Conservation (phyloP, 2,797 vertebrate genomes). For the Hydrolagus colliei region DNA sequence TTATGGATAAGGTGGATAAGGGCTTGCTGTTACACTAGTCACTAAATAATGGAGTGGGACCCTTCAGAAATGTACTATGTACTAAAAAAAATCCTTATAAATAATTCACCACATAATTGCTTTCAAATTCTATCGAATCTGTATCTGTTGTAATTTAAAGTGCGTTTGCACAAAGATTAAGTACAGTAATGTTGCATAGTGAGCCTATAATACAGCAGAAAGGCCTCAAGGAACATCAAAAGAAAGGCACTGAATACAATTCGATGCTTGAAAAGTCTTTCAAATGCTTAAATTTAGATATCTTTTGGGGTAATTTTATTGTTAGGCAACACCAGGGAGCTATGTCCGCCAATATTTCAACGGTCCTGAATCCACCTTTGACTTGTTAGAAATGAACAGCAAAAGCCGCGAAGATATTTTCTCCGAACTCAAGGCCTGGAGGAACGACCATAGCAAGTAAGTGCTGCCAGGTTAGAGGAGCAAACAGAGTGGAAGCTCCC, state of each 20-base stretch:
- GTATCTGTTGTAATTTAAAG: background rate
- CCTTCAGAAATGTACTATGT: background rate
- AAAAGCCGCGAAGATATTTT: conserved; percentile 37
- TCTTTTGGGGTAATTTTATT: conserved; percentile 31
- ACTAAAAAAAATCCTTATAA: background rate
- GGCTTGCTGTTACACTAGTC: too few species aligned
- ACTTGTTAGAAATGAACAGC: conserved; percentile 32
- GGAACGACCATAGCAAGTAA: conserved; percentile 44
- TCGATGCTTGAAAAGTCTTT: too few species aligned
- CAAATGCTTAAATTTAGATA: background rate
- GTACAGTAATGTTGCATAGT: background rate
- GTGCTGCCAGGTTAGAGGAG: background rate
- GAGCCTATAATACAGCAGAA: background rate
- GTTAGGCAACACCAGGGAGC: conserved; percentile 15
- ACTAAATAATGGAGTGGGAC: background rate
- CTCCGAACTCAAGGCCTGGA: conserved; percentile 38
- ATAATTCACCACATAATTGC: background rate
- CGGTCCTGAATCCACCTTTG: conserved; percentile 33
- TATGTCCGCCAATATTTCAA: conserved; percentile 12
- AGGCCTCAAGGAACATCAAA: too few species aligned
- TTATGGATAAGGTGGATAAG: too few species aligned
- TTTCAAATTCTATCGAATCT: background rate
- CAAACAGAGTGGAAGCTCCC: too few species aligned
- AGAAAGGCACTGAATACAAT: too few species aligned
- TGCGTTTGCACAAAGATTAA: background rate